These are phyloP conservation scores for Rhopilema esculentum DNA, from an alignment of 30 jellyfish, hydroid and myxozoan genomes.

Conservation along the genomic window DNA sequence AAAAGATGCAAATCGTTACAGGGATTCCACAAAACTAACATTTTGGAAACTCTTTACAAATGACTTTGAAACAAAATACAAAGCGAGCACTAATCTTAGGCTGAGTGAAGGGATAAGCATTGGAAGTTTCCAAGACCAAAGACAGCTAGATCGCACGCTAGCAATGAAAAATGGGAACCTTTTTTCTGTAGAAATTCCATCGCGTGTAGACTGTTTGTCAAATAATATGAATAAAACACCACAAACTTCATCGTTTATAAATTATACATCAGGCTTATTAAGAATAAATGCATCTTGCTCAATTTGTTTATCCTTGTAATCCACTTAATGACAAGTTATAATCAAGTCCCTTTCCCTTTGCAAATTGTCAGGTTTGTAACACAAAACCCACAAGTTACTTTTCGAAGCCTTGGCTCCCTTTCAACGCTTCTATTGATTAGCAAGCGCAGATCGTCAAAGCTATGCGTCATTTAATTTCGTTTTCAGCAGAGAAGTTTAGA, in stretches of 20 bases:
- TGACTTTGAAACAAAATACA: background rate
- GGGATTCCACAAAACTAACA: background rate
- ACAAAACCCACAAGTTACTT: background rate
- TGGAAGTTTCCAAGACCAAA: background rate
- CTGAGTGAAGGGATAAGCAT: background rate
- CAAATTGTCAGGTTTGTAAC: background rate
- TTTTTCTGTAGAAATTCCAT: background rate
- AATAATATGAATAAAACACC: background rate
- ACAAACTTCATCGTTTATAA: background rate
- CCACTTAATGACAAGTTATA: background rate
- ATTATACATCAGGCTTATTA: background rate
- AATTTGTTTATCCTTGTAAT: background rate
- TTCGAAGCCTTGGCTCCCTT: background rate
- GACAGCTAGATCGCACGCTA: background rate
- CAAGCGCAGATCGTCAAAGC: background rate
- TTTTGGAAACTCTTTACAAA: background rate
- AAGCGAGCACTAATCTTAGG: background rate
- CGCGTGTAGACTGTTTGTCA: background rate
- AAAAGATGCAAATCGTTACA: too few species aligned
- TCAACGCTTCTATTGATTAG: background rate
- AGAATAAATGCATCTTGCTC: background rate
- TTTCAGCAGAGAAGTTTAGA: too few species aligned
- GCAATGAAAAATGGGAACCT: background rate
- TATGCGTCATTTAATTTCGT: too few species aligned
- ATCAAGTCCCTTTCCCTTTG: background rate